Base-by-base conservation (phyloP, 2,113 vertebrate species). In the Rhea pennata region DNA sequence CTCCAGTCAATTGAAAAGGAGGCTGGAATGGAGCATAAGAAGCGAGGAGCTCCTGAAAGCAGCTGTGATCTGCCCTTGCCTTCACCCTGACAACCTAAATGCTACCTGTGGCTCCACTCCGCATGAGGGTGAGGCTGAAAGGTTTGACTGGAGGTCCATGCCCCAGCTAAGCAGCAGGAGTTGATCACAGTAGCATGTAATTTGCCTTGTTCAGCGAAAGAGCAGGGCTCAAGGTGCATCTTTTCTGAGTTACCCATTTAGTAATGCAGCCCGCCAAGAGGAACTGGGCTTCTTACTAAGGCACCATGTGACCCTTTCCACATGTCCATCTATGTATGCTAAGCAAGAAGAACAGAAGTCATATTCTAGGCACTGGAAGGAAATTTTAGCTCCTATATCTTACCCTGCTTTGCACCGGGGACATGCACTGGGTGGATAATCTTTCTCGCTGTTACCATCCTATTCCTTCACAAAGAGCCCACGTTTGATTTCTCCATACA, bases 181-280 rank as follows among this genome's bases (percentile, higher is more conserved):
- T 5, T 70, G 54, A 27, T 6, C 61, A 33, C 10, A 27, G 81
- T 26, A 2, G 0, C 21, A 5, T 31, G 2, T 16, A 19, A 5
- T 54, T 73, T 50, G 16, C 22, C 13, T 50, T 17, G 24, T 40
- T 70, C 54, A 66, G 54, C 22, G 50, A 59, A 77, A 65, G n/a
- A 66, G 14, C 31, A 56, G 27, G 33, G 9, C 17, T 66, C 5
- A 24, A 36, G 14, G 19, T 74, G 3, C 20, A 24, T 14, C 12
- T 85, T 54, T 78, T n/a, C 39, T 51, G 20, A 31, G 26, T 71
- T 42, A 19, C 6, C 4, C 4, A 36, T n/a, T 31, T 53, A 21
- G n/a, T 36, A 29, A 3, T 65, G 56, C 29, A 16, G 16, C 16
- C 27, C 85, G 12, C 16, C 12, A 24, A 44, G 16, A 69, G 39